phyloP scores from a whole-genome alignment of 2,797 vertebrate genomes.

The Eidolon dupreanum region DNA sequence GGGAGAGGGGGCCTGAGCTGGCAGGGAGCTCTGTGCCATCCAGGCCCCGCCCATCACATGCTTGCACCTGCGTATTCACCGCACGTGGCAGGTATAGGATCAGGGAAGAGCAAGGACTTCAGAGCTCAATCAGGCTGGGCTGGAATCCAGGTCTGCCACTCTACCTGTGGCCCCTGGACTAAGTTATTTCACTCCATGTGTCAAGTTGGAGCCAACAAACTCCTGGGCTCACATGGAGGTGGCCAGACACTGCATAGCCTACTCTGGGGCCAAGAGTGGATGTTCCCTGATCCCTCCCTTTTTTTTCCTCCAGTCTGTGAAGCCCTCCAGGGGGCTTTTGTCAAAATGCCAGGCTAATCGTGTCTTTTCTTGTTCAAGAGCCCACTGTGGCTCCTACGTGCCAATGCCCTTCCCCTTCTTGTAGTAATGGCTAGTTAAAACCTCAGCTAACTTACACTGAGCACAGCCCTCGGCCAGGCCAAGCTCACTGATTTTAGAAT shows the following conservation, averaged over 20 bases:
- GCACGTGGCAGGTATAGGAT: background rate
- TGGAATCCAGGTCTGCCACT: background rate
- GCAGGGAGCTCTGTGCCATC: accelerated
- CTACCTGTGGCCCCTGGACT: background rate
- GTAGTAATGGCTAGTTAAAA: background rate
- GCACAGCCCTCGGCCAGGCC: background rate
- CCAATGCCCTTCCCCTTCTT: background rate
- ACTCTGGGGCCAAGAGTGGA: background rate
- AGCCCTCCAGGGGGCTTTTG: background rate
- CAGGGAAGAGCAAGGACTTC: background rate
- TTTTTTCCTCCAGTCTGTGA: background rate
- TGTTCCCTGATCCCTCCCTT: background rate
- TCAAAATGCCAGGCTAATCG: background rate
- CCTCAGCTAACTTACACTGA: background rate
- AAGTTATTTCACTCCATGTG: background rate
- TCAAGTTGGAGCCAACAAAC: background rate
- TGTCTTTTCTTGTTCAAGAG: background rate
- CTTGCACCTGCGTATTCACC: accelerated
- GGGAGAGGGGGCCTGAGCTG: background rate
- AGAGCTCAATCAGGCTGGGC: background rate
- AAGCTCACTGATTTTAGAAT: background rate
- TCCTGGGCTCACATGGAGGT: background rate
- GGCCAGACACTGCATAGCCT: background rate
- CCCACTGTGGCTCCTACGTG: background rate
- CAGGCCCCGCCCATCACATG: accelerated